Conservation (phyloP, 2,113 vertebrate species). For the Ctenodactylus gundi region DNA sequence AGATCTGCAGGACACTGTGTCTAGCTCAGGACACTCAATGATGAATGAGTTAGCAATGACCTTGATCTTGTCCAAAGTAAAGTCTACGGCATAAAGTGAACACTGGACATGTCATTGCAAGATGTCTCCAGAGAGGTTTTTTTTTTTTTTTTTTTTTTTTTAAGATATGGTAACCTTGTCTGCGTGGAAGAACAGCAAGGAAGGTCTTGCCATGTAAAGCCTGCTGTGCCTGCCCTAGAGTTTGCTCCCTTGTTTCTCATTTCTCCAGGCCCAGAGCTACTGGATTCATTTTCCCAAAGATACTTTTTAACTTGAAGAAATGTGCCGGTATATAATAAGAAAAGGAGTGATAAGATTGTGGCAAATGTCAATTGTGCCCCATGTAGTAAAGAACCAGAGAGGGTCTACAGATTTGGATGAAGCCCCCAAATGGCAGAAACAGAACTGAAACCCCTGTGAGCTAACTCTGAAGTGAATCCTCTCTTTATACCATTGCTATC, state of each 20-base stretch:
- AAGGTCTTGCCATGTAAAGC: not conserved
- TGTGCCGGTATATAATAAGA: not conserved
- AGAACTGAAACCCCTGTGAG: not conserved
- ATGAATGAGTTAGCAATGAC: not conserved
- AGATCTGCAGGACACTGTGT: not conserved
- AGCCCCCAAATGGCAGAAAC: not conserved
- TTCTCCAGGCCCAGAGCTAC: not conserved
- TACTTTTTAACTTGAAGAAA: not conserved
- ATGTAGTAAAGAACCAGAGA: not conserved
- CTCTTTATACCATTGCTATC: not conserved
- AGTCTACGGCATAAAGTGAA: not conserved
- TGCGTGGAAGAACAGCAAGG: not conserved
- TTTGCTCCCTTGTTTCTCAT: not conserved
- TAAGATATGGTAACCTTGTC: not conserved
- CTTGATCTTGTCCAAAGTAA: not conserved
- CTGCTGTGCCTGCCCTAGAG: not conserved
- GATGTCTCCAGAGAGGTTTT: not conserved
- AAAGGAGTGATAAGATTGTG: not conserved
- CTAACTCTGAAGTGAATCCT: not conserved
- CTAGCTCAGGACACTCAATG: slow-evolving; percentile 4
- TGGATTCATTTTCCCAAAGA: not conserved
- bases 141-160: too few species aligned
- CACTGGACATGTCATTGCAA: not conserved
- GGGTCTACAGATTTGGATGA: not conserved
- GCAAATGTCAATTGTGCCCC: not conserved